phyloP scores from a whole-genome alignment of 1,140 invertebrate species.

The Drosophila punjabiensis region DNA sequence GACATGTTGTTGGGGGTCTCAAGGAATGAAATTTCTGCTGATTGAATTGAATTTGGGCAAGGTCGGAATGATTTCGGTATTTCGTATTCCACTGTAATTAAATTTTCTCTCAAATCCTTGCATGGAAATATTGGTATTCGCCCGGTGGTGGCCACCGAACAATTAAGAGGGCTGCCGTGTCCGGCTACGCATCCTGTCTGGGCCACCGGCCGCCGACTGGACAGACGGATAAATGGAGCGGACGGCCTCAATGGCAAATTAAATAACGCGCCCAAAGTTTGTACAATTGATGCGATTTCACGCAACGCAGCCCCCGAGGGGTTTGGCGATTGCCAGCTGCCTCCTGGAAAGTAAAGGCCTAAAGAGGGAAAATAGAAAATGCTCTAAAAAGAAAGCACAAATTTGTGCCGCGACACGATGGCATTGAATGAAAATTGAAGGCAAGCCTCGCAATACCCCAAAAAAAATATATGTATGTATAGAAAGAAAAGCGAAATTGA shows the following conservation, averaged over 20 bases:
- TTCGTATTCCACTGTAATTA: slow-evolving; percentile 55
- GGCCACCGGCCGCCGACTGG: slow-evolving; percentile 27
- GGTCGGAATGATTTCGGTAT: slow-evolving; percentile 70
- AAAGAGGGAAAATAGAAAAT: slow-evolving; percentile 41
- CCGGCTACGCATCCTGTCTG: slow-evolving; percentile 23
- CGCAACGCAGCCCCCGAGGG: slow-evolving; percentile 65
- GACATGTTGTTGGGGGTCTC: slow-evolving; percentile 23
- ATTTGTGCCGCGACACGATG: slow-evolving; percentile 37
- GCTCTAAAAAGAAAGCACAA: slow-evolving; percentile 23
- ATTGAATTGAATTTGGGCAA: slow-evolving; percentile 75
- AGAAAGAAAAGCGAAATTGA: slow-evolving; percentile 57
- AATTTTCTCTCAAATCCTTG: slow-evolving; percentile 61
- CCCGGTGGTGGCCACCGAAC: slow-evolving; percentile 26
- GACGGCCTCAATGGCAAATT: slow-evolving; percentile 81
- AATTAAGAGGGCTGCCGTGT: slow-evolving; percentile 35
- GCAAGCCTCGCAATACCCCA: slow-evolving; percentile 26
- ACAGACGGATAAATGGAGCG: slow-evolving; percentile 76
- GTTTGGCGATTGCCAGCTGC: slow-evolving; percentile 36
- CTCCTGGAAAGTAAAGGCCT: slow-evolving; percentile 25
- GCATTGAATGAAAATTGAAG: slow-evolving; percentile 70
- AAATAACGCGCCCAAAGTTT: slow-evolving; percentile 83
- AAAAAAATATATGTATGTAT: slow-evolving; percentile 52
- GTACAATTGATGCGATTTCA: slow-evolving; percentile 83
- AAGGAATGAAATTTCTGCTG: slow-evolving; percentile 55
- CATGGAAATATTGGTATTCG: slow-evolving; percentile 31